Evolutionary conservation across 2,888 invertebrate species (phyloP).

Genomic region (Nebria brevicollis): DNA sequence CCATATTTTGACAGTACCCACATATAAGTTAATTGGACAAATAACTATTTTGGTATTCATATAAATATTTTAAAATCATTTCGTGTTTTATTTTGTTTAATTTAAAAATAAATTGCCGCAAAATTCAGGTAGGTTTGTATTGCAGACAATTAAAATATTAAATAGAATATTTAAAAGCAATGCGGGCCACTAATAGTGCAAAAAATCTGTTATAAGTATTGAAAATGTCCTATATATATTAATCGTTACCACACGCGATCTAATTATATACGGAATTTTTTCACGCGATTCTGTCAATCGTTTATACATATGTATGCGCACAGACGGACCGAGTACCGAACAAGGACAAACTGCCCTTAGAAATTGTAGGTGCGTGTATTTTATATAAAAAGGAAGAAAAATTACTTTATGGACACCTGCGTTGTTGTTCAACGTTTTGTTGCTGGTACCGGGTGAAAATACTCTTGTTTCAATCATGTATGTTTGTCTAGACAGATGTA

Average conservation of each 20-base stretch:
- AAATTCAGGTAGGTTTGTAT: neutral
- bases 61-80: no score
- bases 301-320: neutral
- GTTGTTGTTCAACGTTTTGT: neutral
- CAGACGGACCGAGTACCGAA: neutral
- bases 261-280: neutral
- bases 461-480: neutral
- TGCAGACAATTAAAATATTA: neutral
- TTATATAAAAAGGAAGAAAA: neutral
- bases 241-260: neutral
- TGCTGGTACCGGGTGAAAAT: slow-evolving; percentile 1
- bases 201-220: neutral
- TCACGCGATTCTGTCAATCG: neutral
- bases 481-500: neutral
- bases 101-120: no score
- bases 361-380: neutral
- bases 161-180: neutral
- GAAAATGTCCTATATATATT: neutral
- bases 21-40: no score
- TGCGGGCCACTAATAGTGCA: neutral
- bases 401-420: neutral
- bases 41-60: no score
- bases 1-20: no score
- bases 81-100: no score
- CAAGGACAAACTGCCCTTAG: neutral